Evolutionary conservation across 2,888 invertebrate genomes (phyloP).

Genomic region (Ganaspis brasiliensis): DNA sequence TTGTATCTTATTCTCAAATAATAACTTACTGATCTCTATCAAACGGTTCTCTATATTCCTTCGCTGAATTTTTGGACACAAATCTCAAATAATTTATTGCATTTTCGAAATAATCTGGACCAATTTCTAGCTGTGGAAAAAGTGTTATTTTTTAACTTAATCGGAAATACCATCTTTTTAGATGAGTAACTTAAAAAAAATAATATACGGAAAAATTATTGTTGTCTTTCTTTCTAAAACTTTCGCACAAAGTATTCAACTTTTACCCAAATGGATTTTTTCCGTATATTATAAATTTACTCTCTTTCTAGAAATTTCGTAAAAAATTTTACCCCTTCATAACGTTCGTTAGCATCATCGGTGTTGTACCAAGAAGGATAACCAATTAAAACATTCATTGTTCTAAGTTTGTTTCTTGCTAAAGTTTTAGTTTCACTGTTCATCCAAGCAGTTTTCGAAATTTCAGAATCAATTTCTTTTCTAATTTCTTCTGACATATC

Average conservation of each 20-base stretch:
- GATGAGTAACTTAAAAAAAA: too few species aligned
- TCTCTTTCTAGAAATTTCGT: too few species aligned
- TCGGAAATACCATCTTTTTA: too few species aligned
- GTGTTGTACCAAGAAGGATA: conserved; percentile 33
- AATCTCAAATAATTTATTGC: conserved; percentile 20
- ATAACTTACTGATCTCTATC: conserved; percentile 41
- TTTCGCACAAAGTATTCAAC: too few species aligned
- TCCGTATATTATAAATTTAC: background rate
- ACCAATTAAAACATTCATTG: conserved; percentile 38
- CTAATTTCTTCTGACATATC: conserved; percentile 31
- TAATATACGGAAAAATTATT: too few species aligned
- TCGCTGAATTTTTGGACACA: background rate
- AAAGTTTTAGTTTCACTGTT: conserved; percentile 32
- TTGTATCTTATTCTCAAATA: background rate
- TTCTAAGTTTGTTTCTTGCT: conserved; percentile 2
- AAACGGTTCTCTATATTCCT: background rate
- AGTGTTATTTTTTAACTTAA: too few species aligned
- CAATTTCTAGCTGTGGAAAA: conserved; percentile 11
- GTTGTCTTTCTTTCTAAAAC: too few species aligned
- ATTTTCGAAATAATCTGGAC: conserved; percentile 41
- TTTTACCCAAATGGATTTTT: background rate
- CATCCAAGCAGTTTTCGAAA: conserved; percentile 11
- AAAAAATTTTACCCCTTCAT: conserved; percentile 15
- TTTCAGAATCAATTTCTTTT: conserved; percentile 41
- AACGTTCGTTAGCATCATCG: background rate